Base-by-base conservation (phyloP, 2,888 invertebrate genomes). In the Acronicta aceris region DNA sequence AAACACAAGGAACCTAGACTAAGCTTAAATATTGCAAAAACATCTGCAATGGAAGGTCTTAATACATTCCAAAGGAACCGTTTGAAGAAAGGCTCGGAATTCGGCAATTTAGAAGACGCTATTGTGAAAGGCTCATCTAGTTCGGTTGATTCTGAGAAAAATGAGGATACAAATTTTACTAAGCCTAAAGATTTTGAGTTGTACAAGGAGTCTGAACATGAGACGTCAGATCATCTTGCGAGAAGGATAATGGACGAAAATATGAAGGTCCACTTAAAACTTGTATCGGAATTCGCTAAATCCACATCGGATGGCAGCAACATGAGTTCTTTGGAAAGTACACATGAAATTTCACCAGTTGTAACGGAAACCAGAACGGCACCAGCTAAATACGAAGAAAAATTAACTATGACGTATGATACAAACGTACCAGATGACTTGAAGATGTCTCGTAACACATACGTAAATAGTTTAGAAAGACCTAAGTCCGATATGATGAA, bases 51-150 rank as follows among this genome's bases (percentile, higher is more conserved):
- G 70, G 96, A 97, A 82, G 96, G 96, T 9, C 89, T 96, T 46
- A 96, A 95, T 58, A 96, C 96, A 6, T 96, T 97, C 83, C 96
- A 96, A 77, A 93, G 95, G 71, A 96, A 96, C 67, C 94, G 96
- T 50, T 84, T 97, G 57, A 97, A 97, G 85, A 97, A 97, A 81
- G 97, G 95, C 0, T 96, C 96, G 5, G 97, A 97, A 79, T 97
- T 97, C 95, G 97, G 97, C 3, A 97, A 96, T 69, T 91, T 97
- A 71, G 97, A 97, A 86, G 97, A 97, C 78, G 97, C 96, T n/a
- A 96, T 97, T 27, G 95, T 96, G 65, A 96, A 95, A 80, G 93
- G 92, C 5, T 95, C 94, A 0, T 91, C 83, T 46, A 92, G 93
- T 74, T 95, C 95, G 41, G 85, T 95, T 25, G 94, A 95, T 17